Percentiles rank a stretch among this genome's conserved stretches.
Conservation (phyloP, 2,888 invertebrate species). For the Papilio elwesi region DNA sequence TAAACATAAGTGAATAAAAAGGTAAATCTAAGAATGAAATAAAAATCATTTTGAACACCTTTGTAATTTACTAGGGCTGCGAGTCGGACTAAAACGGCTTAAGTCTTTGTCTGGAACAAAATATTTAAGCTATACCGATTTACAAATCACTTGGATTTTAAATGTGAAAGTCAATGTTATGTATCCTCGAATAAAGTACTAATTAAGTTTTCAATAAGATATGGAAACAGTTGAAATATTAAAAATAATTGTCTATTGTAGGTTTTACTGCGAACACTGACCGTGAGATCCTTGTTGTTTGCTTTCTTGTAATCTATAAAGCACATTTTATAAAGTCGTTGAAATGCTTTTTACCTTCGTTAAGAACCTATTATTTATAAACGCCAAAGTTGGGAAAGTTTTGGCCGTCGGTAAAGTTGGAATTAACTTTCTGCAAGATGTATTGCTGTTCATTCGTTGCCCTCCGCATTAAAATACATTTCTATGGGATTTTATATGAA, state of each 20-base stretch:
- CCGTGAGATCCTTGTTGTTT: background rate
- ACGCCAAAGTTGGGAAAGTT: conserved; percentile 35
- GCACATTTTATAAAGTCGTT: conserved; percentile 25
- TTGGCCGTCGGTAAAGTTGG: conserved; percentile 38
- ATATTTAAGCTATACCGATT: too few species aligned
- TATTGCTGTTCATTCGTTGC: conserved; percentile 39
- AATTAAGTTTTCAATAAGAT: too few species aligned
- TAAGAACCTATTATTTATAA: conserved; percentile 39
- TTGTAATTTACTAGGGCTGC: too few species aligned
- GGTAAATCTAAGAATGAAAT: too few species aligned
- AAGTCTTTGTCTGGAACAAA: too few species aligned
- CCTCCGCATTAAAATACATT: conserved; percentile 28
- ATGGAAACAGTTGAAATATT: too few species aligned
- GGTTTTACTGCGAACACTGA: background rate
- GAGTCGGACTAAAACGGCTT: too few species aligned
- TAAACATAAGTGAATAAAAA: too few species aligned
- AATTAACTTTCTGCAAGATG: conserved; percentile 40
- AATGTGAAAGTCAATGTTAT: too few species aligned
- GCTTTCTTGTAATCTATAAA: conserved; percentile 17
- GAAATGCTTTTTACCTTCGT: conserved; percentile 37
- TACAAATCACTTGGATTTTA: too few species aligned
- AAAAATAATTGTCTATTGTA: background rate
- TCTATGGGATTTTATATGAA: conserved; percentile 19
- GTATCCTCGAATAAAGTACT: too few species aligned
- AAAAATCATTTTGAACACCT: too few species aligned